A percentile compares a stretch with the other conserved stretches of the same genome.
phyloP scores from a whole-genome alignment of 2,888 invertebrate species.

The Pomacea canaliculata region DNA sequence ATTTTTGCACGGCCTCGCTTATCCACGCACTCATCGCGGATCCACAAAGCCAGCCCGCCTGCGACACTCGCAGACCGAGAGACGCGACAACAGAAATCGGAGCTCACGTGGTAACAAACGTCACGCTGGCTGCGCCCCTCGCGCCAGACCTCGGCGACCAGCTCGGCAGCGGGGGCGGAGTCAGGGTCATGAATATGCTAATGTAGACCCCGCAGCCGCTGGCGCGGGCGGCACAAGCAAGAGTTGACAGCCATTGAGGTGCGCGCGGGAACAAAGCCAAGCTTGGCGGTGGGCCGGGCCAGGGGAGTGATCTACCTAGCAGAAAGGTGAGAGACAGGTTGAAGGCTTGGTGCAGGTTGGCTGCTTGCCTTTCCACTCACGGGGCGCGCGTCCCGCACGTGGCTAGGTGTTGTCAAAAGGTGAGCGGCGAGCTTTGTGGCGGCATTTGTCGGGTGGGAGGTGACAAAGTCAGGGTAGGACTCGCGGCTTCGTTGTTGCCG shows the following conservation, averaged over 20 bases:
- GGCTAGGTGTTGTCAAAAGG: constrained; percentile 24
- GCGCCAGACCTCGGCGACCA: constrained; percentile 2
- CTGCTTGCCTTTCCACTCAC: constrained; percentile 4
- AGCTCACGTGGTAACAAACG: not conserved
- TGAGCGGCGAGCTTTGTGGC: not conserved
- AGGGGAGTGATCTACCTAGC: constrained; percentile 18
- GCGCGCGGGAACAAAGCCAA: constrained; percentile 24
- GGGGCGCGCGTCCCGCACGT: constrained; percentile 8
- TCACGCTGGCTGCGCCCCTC: not conserved
- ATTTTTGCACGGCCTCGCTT: too few relatives aligned
- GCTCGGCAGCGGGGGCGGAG: constrained; percentile 13
- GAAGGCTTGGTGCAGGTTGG: constrained; percentile 18
- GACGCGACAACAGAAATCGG: not conserved
- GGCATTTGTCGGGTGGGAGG: constrained; percentile 10
- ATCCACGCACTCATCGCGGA: not conserved
- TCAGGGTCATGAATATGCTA: constrained; percentile 18
- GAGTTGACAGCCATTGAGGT: constrained; percentile 26
- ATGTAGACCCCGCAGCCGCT: constrained; percentile 7
- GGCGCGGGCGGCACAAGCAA: not conserved
- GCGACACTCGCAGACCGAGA: not conserved
- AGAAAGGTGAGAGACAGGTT: constrained; percentile 28
- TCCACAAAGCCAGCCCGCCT: constrained; percentile 14
- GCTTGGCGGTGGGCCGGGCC: constrained; percentile 12
- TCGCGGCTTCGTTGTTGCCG: too few relatives aligned
- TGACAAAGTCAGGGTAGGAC: not conserved